Conservation (phyloP, 1,140 invertebrate genomes). For the Drosophila trapezifrons region DNA sequence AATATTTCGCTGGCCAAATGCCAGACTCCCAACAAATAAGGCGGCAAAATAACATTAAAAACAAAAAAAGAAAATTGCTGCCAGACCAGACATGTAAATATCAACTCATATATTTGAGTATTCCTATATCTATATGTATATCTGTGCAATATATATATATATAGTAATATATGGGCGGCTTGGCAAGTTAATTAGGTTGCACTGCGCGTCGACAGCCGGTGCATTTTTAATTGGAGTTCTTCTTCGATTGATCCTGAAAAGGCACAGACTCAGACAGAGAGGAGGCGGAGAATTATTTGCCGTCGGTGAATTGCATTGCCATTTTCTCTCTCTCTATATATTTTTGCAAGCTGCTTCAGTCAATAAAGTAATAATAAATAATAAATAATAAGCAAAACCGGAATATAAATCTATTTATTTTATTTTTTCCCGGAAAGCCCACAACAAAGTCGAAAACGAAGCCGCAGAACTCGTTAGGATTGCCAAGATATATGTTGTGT, state of each 20-base stretch:
- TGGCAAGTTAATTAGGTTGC: conserved; percentile 68
- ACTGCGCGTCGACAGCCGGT: conserved; percentile 24
- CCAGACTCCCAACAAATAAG: conserved; percentile 65
- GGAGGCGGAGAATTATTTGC: conserved; percentile 35
- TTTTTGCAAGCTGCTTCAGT: conserved; percentile 48
- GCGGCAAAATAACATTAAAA: conserved; percentile 48
- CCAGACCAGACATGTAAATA: conserved; percentile 41
- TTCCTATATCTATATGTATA: conserved; percentile 7
- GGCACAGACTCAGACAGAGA: not conserved
- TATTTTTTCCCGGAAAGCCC: conserved; percentile 10
- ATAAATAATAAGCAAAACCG: conserved; percentile 57
- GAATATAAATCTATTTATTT: not conserved
- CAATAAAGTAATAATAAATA: conserved; percentile 49
- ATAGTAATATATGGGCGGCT: not conserved
- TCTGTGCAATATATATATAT: conserved; percentile 12
- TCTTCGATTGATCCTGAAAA: conserved; percentile 48
- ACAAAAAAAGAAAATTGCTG: not conserved
- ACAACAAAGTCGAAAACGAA: conserved; percentile 3
- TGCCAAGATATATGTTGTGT: not conserved
- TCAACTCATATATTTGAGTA: conserved; percentile 15
- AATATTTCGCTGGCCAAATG: conserved; percentile 56
- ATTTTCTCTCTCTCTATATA: conserved; percentile 28
- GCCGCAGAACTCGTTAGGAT: conserved; percentile 28
- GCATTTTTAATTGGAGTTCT: conserved; percentile 51
- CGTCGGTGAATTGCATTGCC: conserved; percentile 51